Evolutionary conservation across 2,113 vertebrate species (phyloP), one percentile per base, ranked within the genome.

Genomic region (Xenopus laevis): DNA sequence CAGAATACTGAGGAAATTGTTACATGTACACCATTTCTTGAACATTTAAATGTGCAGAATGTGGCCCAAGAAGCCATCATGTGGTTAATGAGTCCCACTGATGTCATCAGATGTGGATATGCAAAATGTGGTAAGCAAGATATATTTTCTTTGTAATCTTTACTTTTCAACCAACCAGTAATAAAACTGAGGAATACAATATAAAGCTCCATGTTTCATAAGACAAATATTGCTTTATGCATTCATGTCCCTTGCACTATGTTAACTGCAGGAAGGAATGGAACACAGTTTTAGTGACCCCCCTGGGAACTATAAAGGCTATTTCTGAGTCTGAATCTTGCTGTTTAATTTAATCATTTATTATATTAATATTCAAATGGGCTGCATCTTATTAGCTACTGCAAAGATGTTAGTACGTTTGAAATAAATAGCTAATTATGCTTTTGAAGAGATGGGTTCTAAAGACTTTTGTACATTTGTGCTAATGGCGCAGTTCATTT

Each of bases 261-360:
- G 89, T 87, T 89, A 88, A 89, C 91, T 86, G 91, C 87, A 87
- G 90, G 86, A 89, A 91, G 90, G 85, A 86, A 89, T 86, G 83
- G 88, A 89, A 90, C 86, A 85, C 86, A 86, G 89, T 87, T 90
- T 90, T 90, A 92, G 84, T 89, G 89, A 91, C 91, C 91, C 89
- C 66, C 89, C 88, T 88, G 91, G 90, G 91, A 90, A 87, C 89
- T 82, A 90, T 90, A 91, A 89, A 91, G 90, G 90, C 90, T 92
- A 91, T 92, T 92, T 92, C 91, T 92, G 91, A 91, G 90, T 88
- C 90, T 92, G 90, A 91, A 91, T 92, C 91, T 91, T 89, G 89
- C 89, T 91, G 91, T 92, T 92, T 92, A 92, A 92, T 92, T 92
- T 92, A 92, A 91, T 92, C 91, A 91, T 92, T 92, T 92, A 92